Base-by-base conservation (phyloP, 1,140 invertebrate genomes). In the Nephotettix cincticeps region DNA sequence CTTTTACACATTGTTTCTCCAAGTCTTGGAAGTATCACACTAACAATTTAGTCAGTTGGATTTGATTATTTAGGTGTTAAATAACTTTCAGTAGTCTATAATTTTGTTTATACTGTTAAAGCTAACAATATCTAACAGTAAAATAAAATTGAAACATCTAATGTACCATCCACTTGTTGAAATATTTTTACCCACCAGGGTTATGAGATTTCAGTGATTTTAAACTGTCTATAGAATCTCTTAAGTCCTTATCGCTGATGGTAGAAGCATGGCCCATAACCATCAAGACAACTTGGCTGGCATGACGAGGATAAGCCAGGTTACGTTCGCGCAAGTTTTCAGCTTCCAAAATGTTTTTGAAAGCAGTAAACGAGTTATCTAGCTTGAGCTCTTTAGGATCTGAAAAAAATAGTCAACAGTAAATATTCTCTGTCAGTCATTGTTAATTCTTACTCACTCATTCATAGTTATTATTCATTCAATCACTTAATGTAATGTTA, bases 151-250 rank as follows among this genome's bases (percentile, higher is more conserved):
- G n/a, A n/a, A n/a, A n/a, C n/a, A n/a, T n/a, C n/a, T n/a, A n/a
- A n/a, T n/a, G n/a, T n/a, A n/a, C n/a, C n/a, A n/a, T n/a, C n/a
- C n/a, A n/a, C n/a, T n/a, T n/a, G n/a, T n/a, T n/a, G n/a, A n/a
- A n/a, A n/a, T n/a, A n/a, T n/a, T n/a, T n/a, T 68, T 25, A 1
- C 6, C 30, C 45, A 71, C 69, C 69, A 30, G 69, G 69, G 56
- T 71, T 65, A 23, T 54, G 25, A 36, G 11, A 17, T 36, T 65
- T 65, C 17, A 65, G 2, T 17, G 21, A 36, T 19, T 11, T 36
- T 65, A 65, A 40, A 36, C 30, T 65, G 19, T 43, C 63, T 36
- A 19, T 11, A 36, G 63, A 4, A 17, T 23, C 17, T 30, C 19
- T 9, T 9, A 65, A n/a, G 11, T 36, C 29, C 30, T 65, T 36